Evolutionary conservation across 1,140 invertebrate species (phyloP).

Genomic region (Psilanteris sp.): DNA sequence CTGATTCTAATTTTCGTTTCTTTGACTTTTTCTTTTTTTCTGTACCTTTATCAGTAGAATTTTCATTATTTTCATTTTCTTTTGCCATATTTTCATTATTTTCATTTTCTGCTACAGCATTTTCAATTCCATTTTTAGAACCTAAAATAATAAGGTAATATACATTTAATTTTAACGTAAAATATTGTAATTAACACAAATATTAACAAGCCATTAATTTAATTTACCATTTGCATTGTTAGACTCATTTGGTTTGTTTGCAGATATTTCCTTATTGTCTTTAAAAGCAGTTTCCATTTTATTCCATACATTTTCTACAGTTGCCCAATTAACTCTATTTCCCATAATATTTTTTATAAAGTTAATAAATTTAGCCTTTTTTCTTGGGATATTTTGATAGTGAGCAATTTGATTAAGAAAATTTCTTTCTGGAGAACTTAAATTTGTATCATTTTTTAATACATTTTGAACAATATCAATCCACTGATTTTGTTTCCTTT

Average conservation of each 20-base stretch:
- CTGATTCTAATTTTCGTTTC: conserved; percentile 20
- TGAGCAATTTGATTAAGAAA: conserved; percentile 87
- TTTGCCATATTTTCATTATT: conserved; percentile 74
- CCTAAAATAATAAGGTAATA: conserved; percentile 8
- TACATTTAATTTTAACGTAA: background rate
- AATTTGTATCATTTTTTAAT: conserved; percentile 82
- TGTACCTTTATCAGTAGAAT: background rate
- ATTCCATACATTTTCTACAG: conserved; percentile 85
- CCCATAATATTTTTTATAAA: conserved; percentile 84
- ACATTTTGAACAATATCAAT: conserved; percentile 89
- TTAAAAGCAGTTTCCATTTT: conserved; percentile 85
- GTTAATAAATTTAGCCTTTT: conserved; percentile 92
- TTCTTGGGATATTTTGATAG: conserved; percentile 94
- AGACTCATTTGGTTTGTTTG: conserved; percentile 32
- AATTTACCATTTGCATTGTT: conserved; percentile 59
- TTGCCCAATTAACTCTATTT: conserved; percentile 79
- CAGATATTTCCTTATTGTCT: conserved; percentile 80
- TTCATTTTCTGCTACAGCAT: conserved; percentile 69
- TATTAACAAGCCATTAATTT: conserved; percentile 1
- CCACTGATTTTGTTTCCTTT: conserved; percentile 94
- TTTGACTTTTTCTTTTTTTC: conserved; percentile 42
- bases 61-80: conserved; percentile 43
- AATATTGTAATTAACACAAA: background rate
- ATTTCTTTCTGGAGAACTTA: conserved; percentile 81
- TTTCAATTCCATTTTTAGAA: conserved; percentile 38